A percentile compares a stretch with the other conserved stretches of the same genome.
Evolutionary conservation across 2,113 vertebrate species (phyloP).

Genomic region (Gopherus evgoodei): DNA sequence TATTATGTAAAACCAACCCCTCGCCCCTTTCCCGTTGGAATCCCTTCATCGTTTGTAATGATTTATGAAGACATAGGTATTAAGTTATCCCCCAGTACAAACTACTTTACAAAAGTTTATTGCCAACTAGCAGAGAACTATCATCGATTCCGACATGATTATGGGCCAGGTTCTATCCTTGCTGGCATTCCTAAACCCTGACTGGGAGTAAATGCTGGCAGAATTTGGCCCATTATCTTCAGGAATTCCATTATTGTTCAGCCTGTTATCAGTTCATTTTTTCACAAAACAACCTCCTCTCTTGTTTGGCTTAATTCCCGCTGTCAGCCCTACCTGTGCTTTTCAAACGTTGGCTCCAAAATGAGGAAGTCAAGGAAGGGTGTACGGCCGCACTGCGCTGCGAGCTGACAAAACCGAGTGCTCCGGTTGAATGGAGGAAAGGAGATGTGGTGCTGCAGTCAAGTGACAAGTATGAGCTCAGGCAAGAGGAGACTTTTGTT

Average conservation of each 20-base stretch:
- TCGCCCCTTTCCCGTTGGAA: not conserved
- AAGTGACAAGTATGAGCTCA: conserved; percentile 80
- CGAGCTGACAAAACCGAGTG: conserved; percentile 83
- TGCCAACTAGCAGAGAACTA: not conserved
- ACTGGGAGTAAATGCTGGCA: not conserved
- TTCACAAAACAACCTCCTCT: not conserved
- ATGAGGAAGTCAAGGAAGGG: conserved; percentile 71
- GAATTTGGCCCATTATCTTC: fast-evolving
- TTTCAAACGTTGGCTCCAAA: conserved; percentile 79
- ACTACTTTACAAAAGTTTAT: not conserved
- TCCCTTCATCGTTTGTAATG: not conserved
- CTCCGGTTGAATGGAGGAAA: conserved; percentile 83
- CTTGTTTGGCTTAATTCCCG: fast-evolving
- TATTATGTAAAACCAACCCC: not conserved
- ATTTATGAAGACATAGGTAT: not conserved
- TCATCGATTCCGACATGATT: not conserved
- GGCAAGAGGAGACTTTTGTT: conserved; percentile 80
- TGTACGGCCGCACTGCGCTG: conserved; percentile 37
- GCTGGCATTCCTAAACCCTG: not conserved
- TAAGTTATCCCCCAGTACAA: not conserved
- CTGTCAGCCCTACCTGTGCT: conserved; percentile 27
- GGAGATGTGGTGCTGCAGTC: conserved; percentile 69
- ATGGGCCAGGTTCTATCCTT: not conserved
- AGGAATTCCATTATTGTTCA: fast-evolving
- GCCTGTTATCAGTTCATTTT: not conserved